These are phyloP conservation scores for Apodemia duryi DNA, from an alignment of 2,888 invertebrate genomes.

Conservation along the genomic window DNA sequence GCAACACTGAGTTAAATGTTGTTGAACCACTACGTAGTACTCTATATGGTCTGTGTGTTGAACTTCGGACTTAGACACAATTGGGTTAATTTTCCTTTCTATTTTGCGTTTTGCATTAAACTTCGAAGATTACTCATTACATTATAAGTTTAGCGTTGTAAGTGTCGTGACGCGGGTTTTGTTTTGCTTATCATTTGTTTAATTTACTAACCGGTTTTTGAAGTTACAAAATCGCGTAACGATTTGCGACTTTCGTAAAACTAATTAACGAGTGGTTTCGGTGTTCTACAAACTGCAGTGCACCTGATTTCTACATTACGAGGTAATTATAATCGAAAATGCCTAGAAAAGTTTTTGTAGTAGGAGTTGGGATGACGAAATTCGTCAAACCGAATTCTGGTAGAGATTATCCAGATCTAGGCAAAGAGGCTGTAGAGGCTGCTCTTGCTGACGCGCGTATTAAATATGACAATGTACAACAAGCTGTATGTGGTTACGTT, in stretches of 20 bases:
- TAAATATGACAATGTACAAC: conserved; percentile 87
- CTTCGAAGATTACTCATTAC: background rate
- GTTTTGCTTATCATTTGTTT: background rate
- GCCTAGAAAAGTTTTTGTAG: conserved; percentile 87
- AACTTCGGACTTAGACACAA: conserved; percentile 14
- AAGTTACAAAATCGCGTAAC: background rate
- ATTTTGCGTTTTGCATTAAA: conserved; percentile 4
- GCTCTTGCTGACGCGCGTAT: conserved; percentile 92
- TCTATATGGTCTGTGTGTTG: no score
- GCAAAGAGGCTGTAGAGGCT: conserved; percentile 93
- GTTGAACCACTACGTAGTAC: no score
- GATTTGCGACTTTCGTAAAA: conserved; percentile 2
- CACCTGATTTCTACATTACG: conserved; percentile 41
- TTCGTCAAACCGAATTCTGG: conserved; percentile 96
- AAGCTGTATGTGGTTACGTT: conserved; percentile 95
- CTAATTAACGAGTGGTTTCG: conserved; percentile 12
- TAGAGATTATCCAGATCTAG: conserved; percentile 97
- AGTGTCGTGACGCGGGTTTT: conserved; percentile 10
- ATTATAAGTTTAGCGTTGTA: conserved; percentile 17
- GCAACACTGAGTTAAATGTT: no score
- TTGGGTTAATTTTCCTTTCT: conserved; percentile 17
- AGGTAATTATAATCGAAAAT: conserved; percentile 67
- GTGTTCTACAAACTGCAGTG: conserved; percentile 35
- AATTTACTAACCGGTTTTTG: background rate
- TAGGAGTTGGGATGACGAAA: conserved; percentile 99